Conservation (phyloP, 2,888 invertebrate genomes). For the Erebia epiphron region DNA sequence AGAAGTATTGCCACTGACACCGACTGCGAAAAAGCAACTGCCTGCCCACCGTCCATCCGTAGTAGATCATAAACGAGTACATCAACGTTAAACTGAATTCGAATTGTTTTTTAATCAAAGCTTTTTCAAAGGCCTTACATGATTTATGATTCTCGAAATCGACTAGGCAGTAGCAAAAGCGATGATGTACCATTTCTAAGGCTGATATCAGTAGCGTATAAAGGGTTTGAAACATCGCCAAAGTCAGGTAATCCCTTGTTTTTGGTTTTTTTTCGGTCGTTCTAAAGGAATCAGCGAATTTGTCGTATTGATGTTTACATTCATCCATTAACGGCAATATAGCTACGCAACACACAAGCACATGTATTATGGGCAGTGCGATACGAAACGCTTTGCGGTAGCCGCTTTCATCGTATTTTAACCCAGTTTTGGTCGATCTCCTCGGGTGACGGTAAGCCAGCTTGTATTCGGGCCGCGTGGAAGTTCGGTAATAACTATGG, state of each 20-base stretch:
- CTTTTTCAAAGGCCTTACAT: too few relatives aligned
- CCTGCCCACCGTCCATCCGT: too few relatives aligned
- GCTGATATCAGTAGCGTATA: too few relatives aligned
- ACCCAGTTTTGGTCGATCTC: background rate
- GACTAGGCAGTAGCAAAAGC: too few relatives aligned
- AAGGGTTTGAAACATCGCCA: background rate
- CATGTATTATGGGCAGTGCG: slow-evolving; percentile 6
- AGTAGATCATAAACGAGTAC: too few relatives aligned
- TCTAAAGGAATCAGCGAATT: slow-evolving; percentile 7
- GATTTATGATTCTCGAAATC: too few relatives aligned
- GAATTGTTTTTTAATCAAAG: too few relatives aligned
- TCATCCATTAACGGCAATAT: background rate
- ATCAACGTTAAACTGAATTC: too few relatives aligned
- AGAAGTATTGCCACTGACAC: too few relatives aligned
- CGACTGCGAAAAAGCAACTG: too few relatives aligned
- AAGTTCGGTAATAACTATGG: slow-evolving; percentile 32
- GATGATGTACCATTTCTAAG: too few relatives aligned
- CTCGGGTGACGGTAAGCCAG: background rate
- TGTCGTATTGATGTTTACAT: slow-evolving; percentile 2
- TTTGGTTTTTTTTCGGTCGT: slow-evolving; percentile 4
- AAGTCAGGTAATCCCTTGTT: slow-evolving; percentile 9
- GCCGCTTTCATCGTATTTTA: background rate
- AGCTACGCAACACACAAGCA: slow-evolving; percentile 4
- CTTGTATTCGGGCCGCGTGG: slow-evolving; percentile 19
- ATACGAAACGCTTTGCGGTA: background rate